Conservation (phyloP, 2,797 vertebrate species). For the Zalophus californianus region DNA sequence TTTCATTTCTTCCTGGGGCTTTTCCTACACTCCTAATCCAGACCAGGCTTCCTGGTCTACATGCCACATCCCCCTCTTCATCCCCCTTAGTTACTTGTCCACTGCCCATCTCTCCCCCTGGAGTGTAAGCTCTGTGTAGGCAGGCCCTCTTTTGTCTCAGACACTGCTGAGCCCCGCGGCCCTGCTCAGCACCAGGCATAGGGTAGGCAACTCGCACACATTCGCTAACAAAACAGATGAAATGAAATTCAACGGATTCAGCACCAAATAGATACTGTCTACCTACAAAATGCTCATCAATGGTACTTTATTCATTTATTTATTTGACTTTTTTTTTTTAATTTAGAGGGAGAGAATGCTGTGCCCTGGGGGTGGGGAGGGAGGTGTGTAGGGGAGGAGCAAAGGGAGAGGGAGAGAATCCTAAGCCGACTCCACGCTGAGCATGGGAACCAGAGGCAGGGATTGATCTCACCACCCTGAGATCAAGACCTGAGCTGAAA, state of each 20-base stretch:
- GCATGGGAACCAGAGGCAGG: too few relatives aligned
- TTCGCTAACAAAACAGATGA: not conserved
- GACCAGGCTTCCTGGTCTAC: not conserved
- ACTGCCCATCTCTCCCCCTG: not conserved
- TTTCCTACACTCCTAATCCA: not conserved
- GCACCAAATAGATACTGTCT: not conserved
- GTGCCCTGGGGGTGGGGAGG: not conserved
- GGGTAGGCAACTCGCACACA: not conserved
- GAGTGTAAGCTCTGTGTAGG: not conserved
- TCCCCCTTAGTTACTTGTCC: not conserved
- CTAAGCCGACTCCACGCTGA: not conserved
- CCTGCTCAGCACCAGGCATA: not conserved
- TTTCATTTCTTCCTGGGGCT: not conserved
- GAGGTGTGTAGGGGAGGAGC: not conserved
- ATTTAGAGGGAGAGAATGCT: not conserved
- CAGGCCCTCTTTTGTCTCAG: not conserved
- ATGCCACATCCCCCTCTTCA: not conserved
- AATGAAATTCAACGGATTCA: not conserved
- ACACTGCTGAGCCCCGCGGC: not conserved
- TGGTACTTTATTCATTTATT: not conserved
- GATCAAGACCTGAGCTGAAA: not conserved
- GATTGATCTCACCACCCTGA: not conserved
- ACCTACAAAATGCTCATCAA: not conserved
- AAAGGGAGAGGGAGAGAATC: not conserved
- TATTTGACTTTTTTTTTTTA: not conserved